These are phyloP conservation scores for Anas capensis DNA, from an alignment of 2,797 vertebrate species.

Conservation along the genomic window DNA sequence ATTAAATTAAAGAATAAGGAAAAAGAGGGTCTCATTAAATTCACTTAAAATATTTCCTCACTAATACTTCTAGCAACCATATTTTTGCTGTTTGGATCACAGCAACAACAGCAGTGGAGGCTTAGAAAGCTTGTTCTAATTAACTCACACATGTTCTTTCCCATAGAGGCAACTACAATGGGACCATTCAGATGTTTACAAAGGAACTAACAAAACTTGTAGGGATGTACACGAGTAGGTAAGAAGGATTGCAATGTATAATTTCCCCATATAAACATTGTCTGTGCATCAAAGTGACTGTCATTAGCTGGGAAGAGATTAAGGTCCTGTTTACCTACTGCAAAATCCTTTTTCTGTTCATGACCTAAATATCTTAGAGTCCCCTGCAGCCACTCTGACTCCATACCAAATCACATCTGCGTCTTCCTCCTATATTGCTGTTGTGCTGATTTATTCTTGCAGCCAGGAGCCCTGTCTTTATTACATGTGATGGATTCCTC, in stretches of 20 bases:
- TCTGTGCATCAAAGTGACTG: background rate
- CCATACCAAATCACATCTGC: background rate
- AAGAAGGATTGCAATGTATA: background rate
- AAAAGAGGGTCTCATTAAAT: background rate
- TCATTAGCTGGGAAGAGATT: background rate
- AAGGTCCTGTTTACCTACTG: background rate
- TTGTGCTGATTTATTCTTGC: background rate
- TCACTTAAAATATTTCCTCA: background rate
- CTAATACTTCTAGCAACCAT: background rate
- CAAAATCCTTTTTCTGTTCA: background rate
- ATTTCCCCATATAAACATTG: background rate
- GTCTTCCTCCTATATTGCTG: background rate
- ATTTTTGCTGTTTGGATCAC: background rate
- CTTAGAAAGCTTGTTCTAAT: constrained; percentile 21
- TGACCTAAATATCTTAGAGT: background rate
- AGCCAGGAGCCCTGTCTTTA: background rate
- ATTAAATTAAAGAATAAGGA: background rate
- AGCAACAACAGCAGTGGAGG: background rate
- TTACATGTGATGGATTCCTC: background rate
- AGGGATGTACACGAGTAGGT: background rate
- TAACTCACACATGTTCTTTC: constrained; percentile 1
- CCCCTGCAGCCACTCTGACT: background rate
- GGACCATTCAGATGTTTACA: background rate
- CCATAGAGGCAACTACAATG: background rate
- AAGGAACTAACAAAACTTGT: background rate